A percentile compares a stretch with the other conserved stretches of the same genome.
Evolutionary conservation across 2,888 invertebrate species (phyloP).

Genomic region (Ashinkailepas kermadecensis): DNA sequence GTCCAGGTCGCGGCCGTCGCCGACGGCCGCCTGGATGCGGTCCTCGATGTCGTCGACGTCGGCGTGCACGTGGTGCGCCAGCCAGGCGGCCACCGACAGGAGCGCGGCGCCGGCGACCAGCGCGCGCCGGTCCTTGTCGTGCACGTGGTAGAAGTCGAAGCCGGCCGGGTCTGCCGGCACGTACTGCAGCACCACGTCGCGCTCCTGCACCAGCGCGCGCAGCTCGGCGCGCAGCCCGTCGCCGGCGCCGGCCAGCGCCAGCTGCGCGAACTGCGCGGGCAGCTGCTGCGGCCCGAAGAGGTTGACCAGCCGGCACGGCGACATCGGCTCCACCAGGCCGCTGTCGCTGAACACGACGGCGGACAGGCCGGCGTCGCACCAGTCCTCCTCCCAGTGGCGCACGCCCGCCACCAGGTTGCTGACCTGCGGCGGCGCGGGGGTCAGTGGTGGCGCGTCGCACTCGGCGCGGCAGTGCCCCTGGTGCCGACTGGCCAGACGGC

Average conservation of each 20-base stretch:
- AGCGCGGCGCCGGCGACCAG: neutral
- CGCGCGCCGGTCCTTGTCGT: neutral
- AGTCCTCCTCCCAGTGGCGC: conserved; percentile 11
- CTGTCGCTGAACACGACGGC: neutral
- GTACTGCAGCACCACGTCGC: neutral
- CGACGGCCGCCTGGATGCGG: neutral
- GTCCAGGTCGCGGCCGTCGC: neutral
- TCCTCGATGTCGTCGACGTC: neutral
- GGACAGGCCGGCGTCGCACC: neutral
- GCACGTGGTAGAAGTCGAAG: neutral
- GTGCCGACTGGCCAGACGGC: too few relatives aligned
- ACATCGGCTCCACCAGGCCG: neutral
- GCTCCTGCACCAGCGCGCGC: neutral
- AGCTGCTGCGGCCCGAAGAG: neutral
- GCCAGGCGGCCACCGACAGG: neutral
- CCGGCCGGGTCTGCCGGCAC: neutral
- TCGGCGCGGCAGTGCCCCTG: too few relatives aligned
- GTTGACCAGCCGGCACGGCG: neutral
- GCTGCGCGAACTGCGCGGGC: neutral
- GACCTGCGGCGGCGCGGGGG: too few relatives aligned
- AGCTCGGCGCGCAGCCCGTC: neutral
- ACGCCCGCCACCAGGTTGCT: neutral
- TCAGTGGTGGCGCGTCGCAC: too few relatives aligned
- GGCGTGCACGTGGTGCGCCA: neutral
- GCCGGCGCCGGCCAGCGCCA: neutral